Conservation (phyloP, 2,797 vertebrate genomes). For the Falco biarmicus region DNA sequence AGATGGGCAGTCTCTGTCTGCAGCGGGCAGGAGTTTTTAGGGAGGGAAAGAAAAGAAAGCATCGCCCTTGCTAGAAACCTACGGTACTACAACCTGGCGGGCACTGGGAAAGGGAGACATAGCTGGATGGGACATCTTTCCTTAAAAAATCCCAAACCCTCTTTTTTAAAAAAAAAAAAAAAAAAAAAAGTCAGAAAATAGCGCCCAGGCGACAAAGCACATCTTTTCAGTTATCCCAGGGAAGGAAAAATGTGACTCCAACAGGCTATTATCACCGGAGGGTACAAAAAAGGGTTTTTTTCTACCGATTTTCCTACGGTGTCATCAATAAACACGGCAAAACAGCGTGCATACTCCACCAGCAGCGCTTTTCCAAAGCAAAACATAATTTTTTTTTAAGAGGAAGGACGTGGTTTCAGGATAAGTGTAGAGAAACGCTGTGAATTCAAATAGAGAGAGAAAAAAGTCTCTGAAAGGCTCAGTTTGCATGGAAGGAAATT, state of each 20-base stretch:
- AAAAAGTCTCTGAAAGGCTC: not conserved
- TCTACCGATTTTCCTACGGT: not conserved
- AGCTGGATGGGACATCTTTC: not conserved
- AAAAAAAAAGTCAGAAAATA: not conserved
- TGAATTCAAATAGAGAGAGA: not conserved
- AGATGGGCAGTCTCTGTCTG: not conserved
- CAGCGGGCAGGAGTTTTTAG: not conserved
- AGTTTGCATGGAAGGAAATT: not conserved
- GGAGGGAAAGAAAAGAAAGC: not conserved
- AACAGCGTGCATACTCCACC: not conserved
- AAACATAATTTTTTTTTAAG: not conserved
- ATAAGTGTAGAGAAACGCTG: not conserved
- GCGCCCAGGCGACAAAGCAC: not conserved
- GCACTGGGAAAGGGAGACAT: not conserved
- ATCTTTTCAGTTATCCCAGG: not conserved
- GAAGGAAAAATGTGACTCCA: not conserved
- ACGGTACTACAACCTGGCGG: not conserved
- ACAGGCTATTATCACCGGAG: not conserved
- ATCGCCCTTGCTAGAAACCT: not conserved
- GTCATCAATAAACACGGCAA: not conserved
- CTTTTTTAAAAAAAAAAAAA: too few species aligned
- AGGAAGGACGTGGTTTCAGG: rapidly evolving
- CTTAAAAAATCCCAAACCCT: not conserved
- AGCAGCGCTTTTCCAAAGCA: not conserved
- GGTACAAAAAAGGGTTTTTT: not conserved